Conservation (phyloP, 2,888 invertebrate species). For the Apamea sordens region DNA sequence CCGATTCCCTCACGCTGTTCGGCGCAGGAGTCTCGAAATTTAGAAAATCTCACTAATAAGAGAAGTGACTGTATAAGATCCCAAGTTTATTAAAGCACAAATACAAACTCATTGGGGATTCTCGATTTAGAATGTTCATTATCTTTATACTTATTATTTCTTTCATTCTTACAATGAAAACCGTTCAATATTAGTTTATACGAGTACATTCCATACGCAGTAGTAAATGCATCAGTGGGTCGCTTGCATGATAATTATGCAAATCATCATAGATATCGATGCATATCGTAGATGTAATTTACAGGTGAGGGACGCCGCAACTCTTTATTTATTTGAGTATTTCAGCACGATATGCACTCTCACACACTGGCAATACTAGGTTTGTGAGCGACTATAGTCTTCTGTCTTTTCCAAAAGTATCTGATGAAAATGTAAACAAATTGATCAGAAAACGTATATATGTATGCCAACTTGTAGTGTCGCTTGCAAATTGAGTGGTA, state of each 20-base stretch:
- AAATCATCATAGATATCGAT: slow-evolving; percentile 28
- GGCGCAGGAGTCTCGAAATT: neutral
- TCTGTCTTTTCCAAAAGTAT: neutral
- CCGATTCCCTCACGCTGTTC: neutral
- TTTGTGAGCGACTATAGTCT: neutral
- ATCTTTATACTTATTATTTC: neutral
- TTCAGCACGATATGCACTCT: slow-evolving; percentile 5
- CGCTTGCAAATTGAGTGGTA: neutral
- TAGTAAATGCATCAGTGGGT: slow-evolving; percentile 8
- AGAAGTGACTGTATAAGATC: neutral
- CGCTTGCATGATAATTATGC: slow-evolving; percentile 34
- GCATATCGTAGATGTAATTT: slow-evolving; percentile 15
- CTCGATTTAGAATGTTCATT: neutral
- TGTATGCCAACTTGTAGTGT: neutral
- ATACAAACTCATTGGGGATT: neutral
- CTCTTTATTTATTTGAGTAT: neutral
- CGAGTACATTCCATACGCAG: slow-evolving; percentile 14
- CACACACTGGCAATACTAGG: neutral
- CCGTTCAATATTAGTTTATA: neutral
- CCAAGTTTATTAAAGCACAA: neutral
- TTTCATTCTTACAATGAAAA: neutral
- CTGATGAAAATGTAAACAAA: neutral
- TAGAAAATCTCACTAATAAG: neutral
- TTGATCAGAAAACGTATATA: neutral
- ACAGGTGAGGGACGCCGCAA: neutral